A percentile compares a stretch with the other conserved stretches of the same genome.
These are phyloP conservation scores for Drosophila longiperda DNA, from an alignment of 2,888 invertebrate species.

Conservation along the genomic window DNA sequence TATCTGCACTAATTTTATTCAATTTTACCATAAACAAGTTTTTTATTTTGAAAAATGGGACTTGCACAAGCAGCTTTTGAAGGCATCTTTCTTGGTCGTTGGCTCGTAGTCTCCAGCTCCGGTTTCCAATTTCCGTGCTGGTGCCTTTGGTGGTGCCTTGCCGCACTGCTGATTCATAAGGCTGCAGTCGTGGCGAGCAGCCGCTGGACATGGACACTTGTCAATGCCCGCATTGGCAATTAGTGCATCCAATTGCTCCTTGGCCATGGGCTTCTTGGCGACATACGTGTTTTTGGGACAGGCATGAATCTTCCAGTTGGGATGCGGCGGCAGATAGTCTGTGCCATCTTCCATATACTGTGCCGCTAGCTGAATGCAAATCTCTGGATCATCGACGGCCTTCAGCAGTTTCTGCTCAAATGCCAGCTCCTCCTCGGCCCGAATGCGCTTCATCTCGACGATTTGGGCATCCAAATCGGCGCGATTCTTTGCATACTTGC, in stretches of 20 bases:
- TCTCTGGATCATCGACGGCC: slow-evolving; percentile 71
- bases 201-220: slow-evolving; percentile 56
- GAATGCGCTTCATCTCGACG: slow-evolving; percentile 66
- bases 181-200: slow-evolving; percentile 50
- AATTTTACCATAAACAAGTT: neutral
- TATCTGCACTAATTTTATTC: neutral
- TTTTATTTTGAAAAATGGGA: neutral
- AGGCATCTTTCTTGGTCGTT: slow-evolving; percentile 13
- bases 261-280: slow-evolving; percentile 43
- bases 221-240: slow-evolving; percentile 37
- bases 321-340: slow-evolving; percentile 80
- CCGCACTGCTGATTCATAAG: slow-evolving; percentile 40
- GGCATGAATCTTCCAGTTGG: slow-evolving; percentile 79
- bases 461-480: slow-evolving; percentile 74
- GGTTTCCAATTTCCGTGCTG: neutral
- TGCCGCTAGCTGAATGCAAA: slow-evolving; percentile 70
- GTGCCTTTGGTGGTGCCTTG: neutral
- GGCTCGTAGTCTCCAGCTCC: slow-evolving; percentile 4
- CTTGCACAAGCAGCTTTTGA: slow-evolving; percentile 53
- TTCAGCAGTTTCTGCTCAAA: slow-evolving; percentile 67
- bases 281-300: slow-evolving; percentile 61
- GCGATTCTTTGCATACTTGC: slow-evolving; percentile 53
- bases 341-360: slow-evolving; percentile 63
- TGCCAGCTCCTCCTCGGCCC: slow-evolving; percentile 63
- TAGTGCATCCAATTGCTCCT: slow-evolving; percentile 29